Evolutionary conservation across 2,113 vertebrate genomes (phyloP).

Genomic region (Cynopterus brachyotis): DNA sequence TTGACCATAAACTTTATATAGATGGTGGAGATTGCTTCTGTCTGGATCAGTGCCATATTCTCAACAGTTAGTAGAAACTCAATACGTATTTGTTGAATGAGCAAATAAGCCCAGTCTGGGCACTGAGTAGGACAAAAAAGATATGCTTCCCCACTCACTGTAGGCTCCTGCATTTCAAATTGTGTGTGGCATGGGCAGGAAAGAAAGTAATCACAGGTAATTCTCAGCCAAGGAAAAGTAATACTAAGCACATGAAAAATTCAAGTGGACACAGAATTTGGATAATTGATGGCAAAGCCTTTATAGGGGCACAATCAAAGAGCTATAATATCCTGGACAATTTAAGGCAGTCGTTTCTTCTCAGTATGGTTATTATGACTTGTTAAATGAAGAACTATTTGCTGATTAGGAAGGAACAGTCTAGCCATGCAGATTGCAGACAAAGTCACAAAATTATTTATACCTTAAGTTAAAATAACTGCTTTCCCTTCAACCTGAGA

Average conservation of each 20-base stretch:
- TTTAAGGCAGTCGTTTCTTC: neutral
- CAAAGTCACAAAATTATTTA: constrained; percentile 70
- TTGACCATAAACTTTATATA: neutral
- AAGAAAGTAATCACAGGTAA: neutral
- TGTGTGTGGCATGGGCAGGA: neutral
- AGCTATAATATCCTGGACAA: neutral
- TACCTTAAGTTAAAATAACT: constrained; percentile 75
- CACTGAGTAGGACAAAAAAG: neutral
- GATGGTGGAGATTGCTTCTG: neutral
- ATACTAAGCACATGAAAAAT: neutral
- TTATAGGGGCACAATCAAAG: neutral
- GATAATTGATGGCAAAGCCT: neutral
- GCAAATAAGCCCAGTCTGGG: neutral
- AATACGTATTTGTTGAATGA: neutral
- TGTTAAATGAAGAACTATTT: constrained; percentile 57
- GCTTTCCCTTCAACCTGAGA: constrained; percentile 40
- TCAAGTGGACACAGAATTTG: neutral
- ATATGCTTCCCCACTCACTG: too few species aligned
- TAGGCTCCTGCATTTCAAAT: neutral
- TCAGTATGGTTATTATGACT: neutral
- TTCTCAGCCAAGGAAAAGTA: neutral
- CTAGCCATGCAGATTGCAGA: constrained; percentile 56
- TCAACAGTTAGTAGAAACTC: neutral
- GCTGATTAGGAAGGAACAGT: constrained; percentile 46
- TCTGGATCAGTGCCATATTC: neutral